Evolutionary conservation across 2,888 invertebrate species (phyloP).

Genomic region (Allygus modestus): DNA sequence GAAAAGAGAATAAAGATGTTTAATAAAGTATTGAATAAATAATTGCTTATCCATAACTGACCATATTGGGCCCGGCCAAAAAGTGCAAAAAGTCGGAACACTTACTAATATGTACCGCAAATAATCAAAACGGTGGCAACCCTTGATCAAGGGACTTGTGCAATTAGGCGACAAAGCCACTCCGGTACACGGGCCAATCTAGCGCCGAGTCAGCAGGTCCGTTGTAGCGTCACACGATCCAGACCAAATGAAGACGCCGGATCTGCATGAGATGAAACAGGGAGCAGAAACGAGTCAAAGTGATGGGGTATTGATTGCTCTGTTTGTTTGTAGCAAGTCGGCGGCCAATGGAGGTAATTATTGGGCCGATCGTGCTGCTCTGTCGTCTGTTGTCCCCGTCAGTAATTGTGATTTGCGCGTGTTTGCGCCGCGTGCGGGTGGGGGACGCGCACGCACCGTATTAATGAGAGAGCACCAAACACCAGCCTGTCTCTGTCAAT

Average conservation of each 20-base stretch:
- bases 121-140: not conserved
- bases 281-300: not conserved
- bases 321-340: not conserved
- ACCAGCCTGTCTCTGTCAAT: not conserved
- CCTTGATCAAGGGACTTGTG: not conserved
- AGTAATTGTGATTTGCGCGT: slow-evolving; percentile 31
- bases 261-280: not conserved
- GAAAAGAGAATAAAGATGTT: too few relatives aligned
- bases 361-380: not conserved
- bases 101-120: not conserved
- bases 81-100: too few relatives aligned
- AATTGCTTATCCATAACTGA: too few relatives aligned
- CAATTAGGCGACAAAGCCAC: not conserved
- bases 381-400: slow-evolving; percentile 19
- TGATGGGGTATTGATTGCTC: not conserved
- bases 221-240: not conserved
- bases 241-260: not conserved
- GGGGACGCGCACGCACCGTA: not conserved
- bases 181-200: not conserved
- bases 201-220: not conserved
- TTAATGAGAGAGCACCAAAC: not conserved
- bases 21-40: too few relatives aligned
- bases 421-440: slow-evolving; percentile 17
- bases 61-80: too few relatives aligned
- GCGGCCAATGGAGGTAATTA: not conserved